Percentiles rank a stretch among this genome's conserved stretches.
Conservation (phyloP, 2,888 invertebrate species). For the Anorthoa munda region DNA sequence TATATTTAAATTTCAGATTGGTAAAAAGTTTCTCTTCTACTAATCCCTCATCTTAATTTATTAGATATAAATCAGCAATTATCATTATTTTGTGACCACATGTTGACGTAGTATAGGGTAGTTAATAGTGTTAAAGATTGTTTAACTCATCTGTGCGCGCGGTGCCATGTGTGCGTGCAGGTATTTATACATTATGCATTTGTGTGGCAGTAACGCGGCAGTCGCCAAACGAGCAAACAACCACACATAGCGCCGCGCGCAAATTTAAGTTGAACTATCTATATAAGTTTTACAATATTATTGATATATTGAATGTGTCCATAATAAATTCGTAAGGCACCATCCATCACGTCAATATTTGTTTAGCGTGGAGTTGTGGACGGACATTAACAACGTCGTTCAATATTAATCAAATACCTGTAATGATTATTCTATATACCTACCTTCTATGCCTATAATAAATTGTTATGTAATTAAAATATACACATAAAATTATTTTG, state of each 20-base stretch:
- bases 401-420: conserved; percentile 4
- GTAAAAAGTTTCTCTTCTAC: too few species aligned
- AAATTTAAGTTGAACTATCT: too few species aligned
- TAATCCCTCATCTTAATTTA: too few species aligned
- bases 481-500: neutral
- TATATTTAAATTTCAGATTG: too few species aligned
- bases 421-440: neutral
- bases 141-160: too few species aligned
- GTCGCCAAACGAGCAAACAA: too few species aligned
- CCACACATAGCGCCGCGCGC: too few species aligned
- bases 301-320: conserved; percentile 12
- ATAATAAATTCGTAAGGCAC: conserved; percentile 6
- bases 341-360: conserved; percentile 20
- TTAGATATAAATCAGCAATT: neutral
- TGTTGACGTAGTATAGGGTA: neutral
- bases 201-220: too few species aligned
- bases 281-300: neutral
- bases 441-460: neutral
- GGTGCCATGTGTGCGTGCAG: too few species aligned
- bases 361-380: conserved; percentile 5
- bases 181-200: too few species aligned
- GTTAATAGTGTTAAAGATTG: neutral
- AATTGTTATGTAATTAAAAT: neutral
- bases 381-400: neutral
- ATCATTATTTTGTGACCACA: neutral